Evolutionary conservation across 2,113 vertebrate species (phyloP).

Genomic region (Melanostigma gelatinosum): DNA sequence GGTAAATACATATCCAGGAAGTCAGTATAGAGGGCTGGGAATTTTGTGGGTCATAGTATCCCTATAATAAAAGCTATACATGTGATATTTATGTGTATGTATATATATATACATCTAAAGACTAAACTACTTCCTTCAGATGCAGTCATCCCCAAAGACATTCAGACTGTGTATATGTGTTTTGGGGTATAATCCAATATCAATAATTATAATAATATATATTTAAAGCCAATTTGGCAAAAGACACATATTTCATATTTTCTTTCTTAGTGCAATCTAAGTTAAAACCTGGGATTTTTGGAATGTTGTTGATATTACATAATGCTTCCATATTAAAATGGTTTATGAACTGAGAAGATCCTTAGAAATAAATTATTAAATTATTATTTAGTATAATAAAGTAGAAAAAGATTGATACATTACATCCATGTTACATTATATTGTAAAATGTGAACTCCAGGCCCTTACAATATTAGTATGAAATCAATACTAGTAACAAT

Average conservation of each 20-base stretch:
- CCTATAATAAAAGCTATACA: slow-evolving; percentile 23
- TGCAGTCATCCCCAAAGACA: slow-evolving; percentile 10
- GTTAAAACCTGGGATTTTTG: slow-evolving; percentile 36
- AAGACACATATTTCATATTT: background rate
- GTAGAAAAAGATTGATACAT: slow-evolving; percentile 53
- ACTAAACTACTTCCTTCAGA: slow-evolving; percentile 5
- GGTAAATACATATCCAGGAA: slow-evolving; percentile 14
- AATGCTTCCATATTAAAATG: slow-evolving; percentile 17
- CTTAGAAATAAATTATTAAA: slow-evolving; percentile 30
- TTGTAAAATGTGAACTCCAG: slow-evolving; percentile 39
- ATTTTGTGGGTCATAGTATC: background rate
- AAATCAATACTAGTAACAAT: slow-evolving; percentile 24
- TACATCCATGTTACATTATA: slow-evolving; percentile 4
- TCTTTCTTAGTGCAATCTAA: slow-evolving; percentile 25
- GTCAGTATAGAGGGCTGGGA: background rate
- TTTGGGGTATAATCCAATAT: slow-evolving; percentile 12
- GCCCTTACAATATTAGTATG: slow-evolving; percentile 28
- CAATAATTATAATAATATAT: background rate
- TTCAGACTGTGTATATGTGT: background rate
- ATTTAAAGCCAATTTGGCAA: slow-evolving; percentile 1
- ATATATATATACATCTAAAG: slow-evolving; percentile 13
- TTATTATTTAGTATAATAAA: slow-evolving; percentile 24
- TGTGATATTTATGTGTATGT: slow-evolving; percentile 31
- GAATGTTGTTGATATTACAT: slow-evolving; percentile 32
- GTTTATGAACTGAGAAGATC: slow-evolving; percentile 34